Evolutionary conservation across 2,888 invertebrate species (phyloP).

Genomic region (Holacanthella duospinosa): DNA sequence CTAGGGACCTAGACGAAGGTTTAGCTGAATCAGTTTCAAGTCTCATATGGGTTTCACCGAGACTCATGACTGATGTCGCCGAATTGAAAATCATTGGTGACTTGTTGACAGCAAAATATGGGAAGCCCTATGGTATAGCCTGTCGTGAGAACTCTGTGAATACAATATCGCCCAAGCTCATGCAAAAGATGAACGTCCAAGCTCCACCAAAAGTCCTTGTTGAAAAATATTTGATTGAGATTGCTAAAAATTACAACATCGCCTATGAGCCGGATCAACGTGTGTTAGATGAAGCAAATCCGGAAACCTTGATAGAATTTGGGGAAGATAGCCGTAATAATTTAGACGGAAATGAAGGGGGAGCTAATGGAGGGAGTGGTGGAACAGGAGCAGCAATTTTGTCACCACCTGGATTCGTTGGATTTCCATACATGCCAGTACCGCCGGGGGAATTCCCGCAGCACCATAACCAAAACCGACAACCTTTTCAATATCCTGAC

Average conservation of each 20-base stretch:
- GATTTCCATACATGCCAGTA: slow-evolving; percentile 61
- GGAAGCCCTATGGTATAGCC: slow-evolving; percentile 75
- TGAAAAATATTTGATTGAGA: slow-evolving; percentile 89
- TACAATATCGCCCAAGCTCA: slow-evolving; percentile 77
- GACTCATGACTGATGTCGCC: slow-evolving; percentile 73
- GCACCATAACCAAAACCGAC: slow-evolving; percentile 41
- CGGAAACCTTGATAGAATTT: slow-evolving; percentile 54
- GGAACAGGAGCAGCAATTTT: slow-evolving; percentile 9
- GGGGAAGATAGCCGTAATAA: slow-evolving; percentile 56
- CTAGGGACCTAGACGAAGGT: slow-evolving; percentile 73
- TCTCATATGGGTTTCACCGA: slow-evolving; percentile 92
- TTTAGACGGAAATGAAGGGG: slow-evolving; percentile 41
- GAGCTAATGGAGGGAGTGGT: slow-evolving; percentile 40
- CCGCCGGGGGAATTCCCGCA: slow-evolving; percentile 46
- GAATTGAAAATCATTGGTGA: slow-evolving; percentile 71
- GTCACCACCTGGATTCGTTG: slow-evolving; percentile 58
- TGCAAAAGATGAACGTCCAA: slow-evolving; percentile 84
- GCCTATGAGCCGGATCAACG: slow-evolving; percentile 85
- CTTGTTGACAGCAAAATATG: slow-evolving; percentile 81
- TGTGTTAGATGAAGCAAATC: slow-evolving; percentile 62
- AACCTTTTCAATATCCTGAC: slow-evolving; percentile 60
- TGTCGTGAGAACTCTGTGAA: slow-evolving; percentile 70
- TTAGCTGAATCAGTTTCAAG: slow-evolving; percentile 91
- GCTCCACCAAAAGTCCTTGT: slow-evolving; percentile 91
- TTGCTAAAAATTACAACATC: slow-evolving; percentile 89